phyloP scores from a whole-genome alignment of 2,113 vertebrate genomes.

The Trinectes maculatus region DNA sequence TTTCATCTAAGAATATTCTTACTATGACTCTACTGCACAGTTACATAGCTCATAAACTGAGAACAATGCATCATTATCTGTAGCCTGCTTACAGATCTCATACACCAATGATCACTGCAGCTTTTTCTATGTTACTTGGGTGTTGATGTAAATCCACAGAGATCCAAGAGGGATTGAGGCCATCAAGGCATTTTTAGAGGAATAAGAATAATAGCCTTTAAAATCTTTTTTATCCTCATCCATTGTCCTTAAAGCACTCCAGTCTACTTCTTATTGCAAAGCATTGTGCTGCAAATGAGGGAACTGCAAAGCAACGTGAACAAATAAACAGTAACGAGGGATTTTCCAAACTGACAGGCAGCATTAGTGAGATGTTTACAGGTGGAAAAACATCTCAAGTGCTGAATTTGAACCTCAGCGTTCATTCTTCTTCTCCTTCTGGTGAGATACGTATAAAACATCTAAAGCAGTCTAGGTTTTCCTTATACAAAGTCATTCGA shows the following conservation, averaged over 20 bases:
- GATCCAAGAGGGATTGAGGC: constrained; percentile 36
- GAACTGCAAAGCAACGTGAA: not conserved
- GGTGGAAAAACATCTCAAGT: not conserved
- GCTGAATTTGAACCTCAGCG: not conserved
- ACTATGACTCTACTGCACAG: not conserved
- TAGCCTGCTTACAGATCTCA: not conserved
- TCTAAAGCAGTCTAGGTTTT: not conserved
- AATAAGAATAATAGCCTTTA: constrained; percentile 25
- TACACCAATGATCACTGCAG: not conserved
- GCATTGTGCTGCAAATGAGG: not conserved
- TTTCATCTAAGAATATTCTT: too few relatives aligned
- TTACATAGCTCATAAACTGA: not conserved
- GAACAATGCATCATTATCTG: not conserved
- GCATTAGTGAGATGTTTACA: not conserved
- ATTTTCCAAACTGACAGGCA: not conserved
- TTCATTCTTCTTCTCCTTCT: not conserved
- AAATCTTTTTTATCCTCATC: constrained; percentile 21
- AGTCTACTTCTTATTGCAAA: not conserved
- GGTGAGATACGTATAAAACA: not conserved
- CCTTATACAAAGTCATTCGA: constrained; percentile 2
- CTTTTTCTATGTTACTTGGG: not conserved
- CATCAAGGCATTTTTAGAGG: constrained; percentile 38
- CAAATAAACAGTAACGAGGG: constrained; percentile 5
- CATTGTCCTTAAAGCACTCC: not conserved
- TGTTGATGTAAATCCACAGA: constrained; percentile 2